Percentiles rank a stretch among this genome's conserved stretches.
phyloP scores from a whole-genome alignment of 2,888 invertebrate species.

The Noctua pronuba region DNA sequence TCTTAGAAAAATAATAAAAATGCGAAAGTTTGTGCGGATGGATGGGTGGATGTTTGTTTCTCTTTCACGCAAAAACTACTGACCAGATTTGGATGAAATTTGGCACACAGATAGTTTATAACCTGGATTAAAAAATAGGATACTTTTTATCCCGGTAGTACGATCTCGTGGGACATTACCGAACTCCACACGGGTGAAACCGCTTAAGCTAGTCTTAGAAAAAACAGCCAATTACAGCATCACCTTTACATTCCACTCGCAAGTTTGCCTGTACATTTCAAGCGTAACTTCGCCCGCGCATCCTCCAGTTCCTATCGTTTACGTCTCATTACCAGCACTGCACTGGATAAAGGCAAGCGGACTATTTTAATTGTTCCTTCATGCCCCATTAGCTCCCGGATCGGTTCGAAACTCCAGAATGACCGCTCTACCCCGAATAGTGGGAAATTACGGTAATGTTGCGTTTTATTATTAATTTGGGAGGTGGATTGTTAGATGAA shows the following conservation, averaged over 20 bases:
- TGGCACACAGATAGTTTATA: too few relatives aligned
- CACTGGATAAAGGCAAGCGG: constrained; percentile 58
- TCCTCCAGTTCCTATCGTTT: constrained; percentile 48
- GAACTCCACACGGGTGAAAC: too few relatives aligned
- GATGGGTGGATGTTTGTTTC: too few relatives aligned
- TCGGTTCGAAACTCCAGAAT: constrained; percentile 45
- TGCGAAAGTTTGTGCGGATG: too few relatives aligned
- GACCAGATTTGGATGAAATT: too few relatives aligned
- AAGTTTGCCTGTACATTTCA: neutral
- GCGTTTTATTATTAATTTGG: constrained; percentile 47
- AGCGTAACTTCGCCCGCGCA: neutral
- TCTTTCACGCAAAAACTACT: too few relatives aligned
- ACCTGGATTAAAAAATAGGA: too few relatives aligned
- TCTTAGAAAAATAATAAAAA: too few relatives aligned
- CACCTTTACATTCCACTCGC: neutral
- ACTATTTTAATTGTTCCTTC: constrained; percentile 66
- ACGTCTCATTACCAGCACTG: constrained; percentile 66
- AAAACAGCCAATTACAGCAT: neutral
- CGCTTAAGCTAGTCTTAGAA: too few relatives aligned
- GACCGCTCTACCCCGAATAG: constrained; percentile 28
- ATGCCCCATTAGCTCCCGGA: constrained; percentile 60
- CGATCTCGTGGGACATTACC: too few relatives aligned
- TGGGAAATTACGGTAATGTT: constrained; percentile 10
- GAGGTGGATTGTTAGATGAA: neutral
- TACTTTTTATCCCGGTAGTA: too few relatives aligned